These are phyloP conservation scores for Cottoperca gobio DNA, from an alignment of 2,797 vertebrate species.

Conservation along the genomic window DNA sequence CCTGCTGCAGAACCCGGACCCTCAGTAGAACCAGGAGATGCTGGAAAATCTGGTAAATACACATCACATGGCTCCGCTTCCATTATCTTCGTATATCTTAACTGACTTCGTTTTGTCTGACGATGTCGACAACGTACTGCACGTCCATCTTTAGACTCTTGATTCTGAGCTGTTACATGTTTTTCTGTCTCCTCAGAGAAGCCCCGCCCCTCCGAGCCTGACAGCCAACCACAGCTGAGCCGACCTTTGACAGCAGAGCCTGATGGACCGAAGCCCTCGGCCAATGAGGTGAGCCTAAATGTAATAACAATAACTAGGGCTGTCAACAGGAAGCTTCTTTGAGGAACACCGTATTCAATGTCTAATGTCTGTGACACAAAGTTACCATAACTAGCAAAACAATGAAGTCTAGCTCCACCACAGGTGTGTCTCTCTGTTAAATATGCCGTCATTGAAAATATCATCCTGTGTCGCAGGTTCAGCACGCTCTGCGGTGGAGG, in stretches of 20 bases:
- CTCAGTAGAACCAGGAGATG: not conserved
- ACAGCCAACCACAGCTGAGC: constrained; percentile 45
- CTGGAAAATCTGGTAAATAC: constrained; percentile 42
- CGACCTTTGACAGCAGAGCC: constrained; percentile 11
- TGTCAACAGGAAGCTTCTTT: no score
- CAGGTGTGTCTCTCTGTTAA: not conserved
- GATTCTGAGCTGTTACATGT: not conserved
- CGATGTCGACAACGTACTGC: not conserved
- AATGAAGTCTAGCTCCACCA: not conserved
- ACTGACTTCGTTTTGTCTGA: not conserved
- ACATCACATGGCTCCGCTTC: not conserved
- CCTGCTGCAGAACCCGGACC: constrained; percentile 4
- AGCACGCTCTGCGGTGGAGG: constrained; percentile 35
- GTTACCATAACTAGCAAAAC: no score
- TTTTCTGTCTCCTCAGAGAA: constrained; percentile 43
- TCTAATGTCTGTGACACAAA: no score
- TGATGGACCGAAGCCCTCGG: constrained; percentile 2
- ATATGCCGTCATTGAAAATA: no score
- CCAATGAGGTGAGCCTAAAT: constrained; percentile 47
- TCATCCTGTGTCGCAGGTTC: constrained; percentile 28
- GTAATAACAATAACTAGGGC: no score
- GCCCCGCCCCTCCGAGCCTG: constrained; percentile 21
- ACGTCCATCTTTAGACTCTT: not conserved
- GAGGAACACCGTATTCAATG: no score
- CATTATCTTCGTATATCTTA: not conserved